Evolutionary conservation across 1,140 invertebrate genomes (phyloP), one percentile per base, ranked within the genome.

Genomic region (Melitaea cinxia): DNA sequence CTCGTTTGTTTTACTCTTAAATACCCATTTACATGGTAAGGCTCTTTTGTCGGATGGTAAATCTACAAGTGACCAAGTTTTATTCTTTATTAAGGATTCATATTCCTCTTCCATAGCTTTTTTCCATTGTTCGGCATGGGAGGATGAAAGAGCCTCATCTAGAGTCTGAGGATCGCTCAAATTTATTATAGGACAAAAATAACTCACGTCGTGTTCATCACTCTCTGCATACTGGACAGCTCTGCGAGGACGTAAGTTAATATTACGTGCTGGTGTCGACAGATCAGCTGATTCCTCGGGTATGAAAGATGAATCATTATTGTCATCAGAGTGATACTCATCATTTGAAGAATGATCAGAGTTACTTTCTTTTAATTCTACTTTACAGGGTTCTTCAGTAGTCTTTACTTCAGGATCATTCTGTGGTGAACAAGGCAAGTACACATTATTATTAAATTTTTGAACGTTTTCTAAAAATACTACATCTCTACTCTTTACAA

Each of bases 401-500:
- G 33, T 1, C 33, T 37, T 9, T 37, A n/a, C 14, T 42, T 7
- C 21, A 10, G 10, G 14, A 10, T n/a, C n/a, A n/a, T 3, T 37
- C 9, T 37, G 9, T 4, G 33, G n/a, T 37, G 33, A n/a, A 64
- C 28, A 65, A 60, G 57, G 65, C 63, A 65, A 62, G 53, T 67
- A 58, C 9, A 69, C 24, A 65, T 66, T 63, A 58, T 67, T 63
- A 53, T 65, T 37, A 65, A 23, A 50, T 72, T 63, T 63, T 59
- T 67, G 5, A 12, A 60, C 4, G 60, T 69, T 59, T 63, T 77
- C 72, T 14, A 72, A 60, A 57, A 75, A 74, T 49, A 65, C 35
- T 0, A 75, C 70, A 73, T 77, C 75, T 68, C 70, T 68, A 45
- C 73, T 75, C 23, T 70, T 78, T 1, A 69, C 56, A 0, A 73